Base-by-base conservation (phyloP, 1,140 invertebrate genomes). In the Drosophila triauraria region DNA sequence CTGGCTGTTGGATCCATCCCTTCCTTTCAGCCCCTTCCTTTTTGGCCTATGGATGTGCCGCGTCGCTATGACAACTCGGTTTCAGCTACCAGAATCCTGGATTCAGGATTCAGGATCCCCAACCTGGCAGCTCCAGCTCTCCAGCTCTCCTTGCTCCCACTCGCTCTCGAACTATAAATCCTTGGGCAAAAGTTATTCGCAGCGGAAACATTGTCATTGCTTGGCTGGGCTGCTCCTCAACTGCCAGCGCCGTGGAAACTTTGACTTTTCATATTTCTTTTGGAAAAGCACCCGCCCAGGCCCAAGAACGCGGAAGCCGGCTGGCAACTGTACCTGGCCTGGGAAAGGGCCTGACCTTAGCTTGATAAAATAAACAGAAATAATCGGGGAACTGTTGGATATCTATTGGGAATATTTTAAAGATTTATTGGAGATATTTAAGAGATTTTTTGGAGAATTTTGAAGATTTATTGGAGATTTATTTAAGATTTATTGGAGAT, bases 151-250 rank as follows among this genome's bases (percentile, higher is more conserved):
- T 6, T 25, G 27, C 20, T 42, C 17, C 63, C 56, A 47, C 65
- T 48, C 69, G 27, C 65, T 51, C 25, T 30, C 27, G 27, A 60
- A 88, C 84, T 84, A 88, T 88, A 88, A 88, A 88, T 88, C 84
- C 80, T 88, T 78, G 62, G 77, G 81, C 61, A 90, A 88, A 88
- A 90, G 81, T 90, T 88, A 82, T 80, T 81, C 78, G 51, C 81
- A 88, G 80, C 79, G 84, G 84, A 88, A 88, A 88, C 85, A 84
- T 88, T 88, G 85, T 85, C 85, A 90, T 90, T 88, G 85, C 78
- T 59, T 54, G 42, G 57, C 47, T 44, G 44, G 53, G 51, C 3
- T 9, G 13, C 51, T 54, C 32, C 17, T 20, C 32, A 4, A 3
- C 35, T 38, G 35, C 80, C 77, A 83, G 72, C 54, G 35, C 64